Base-by-base conservation (phyloP, 2,888 invertebrate species). In the Lingula anatina region DNA sequence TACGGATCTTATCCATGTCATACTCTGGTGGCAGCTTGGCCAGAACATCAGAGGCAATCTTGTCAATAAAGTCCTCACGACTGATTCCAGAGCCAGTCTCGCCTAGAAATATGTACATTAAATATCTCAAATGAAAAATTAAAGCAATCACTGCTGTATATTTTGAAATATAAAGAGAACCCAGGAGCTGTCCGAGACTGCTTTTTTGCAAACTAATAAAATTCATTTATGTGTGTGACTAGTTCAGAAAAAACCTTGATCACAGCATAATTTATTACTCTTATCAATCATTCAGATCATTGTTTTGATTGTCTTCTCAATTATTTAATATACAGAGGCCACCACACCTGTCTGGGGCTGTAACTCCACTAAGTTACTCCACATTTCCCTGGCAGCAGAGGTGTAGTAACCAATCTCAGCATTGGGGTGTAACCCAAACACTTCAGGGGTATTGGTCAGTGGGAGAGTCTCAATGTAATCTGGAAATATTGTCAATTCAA, bases 351-450 rank as follows among this genome's bases (percentile, higher is more conserved):
- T 87, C 80, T 91, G 90, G 12, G 93, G 93, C 73, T 94, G 93
- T 39, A 93, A 78, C 65, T 92, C 89, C 58, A 91, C 87, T 59
- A 94, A 83, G 71, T 89, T 85, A 39, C 77, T 79, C 91, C 92
- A 93, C 82, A 94, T 89, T 70, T 86, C 86, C 61, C 87, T 85
- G 9, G 89, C 87, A 0, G 90, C 88, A 73, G 87, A 85, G 47
- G 90, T 90, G 77, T 91, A 92, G 79, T 92, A 93, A 5, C 90
- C 90, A 70, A 93, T 93, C 82, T 94, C 93, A 0, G 92, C 92
- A 79, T 94, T 94, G n/a, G 90, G 86, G 79, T 94, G 91, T 44
- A 94, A 79, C 7, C 94, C 94, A 79, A 93, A 91, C 48, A 93
- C 90, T 73, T 90, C 90, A 2, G 93, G 93, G 12, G 87, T 86